Evolutionary conservation across 2,113 vertebrate species (phyloP), one percentile per base, ranked within the genome.

Genomic region (Peromyscus maniculatus): DNA sequence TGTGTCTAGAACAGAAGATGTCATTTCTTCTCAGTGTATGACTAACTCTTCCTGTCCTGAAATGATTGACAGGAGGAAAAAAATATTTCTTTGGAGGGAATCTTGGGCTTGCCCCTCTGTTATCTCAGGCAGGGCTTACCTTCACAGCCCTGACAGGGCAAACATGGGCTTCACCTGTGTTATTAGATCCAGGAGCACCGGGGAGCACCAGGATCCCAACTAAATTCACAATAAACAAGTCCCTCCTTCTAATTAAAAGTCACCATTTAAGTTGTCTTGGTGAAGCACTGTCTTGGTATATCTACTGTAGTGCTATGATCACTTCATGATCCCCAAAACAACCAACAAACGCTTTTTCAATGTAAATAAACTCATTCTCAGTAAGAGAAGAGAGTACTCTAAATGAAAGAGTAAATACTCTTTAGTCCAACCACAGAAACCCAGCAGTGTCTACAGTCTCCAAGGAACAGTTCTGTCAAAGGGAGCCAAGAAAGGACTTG

Each of bases 181-280:
- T 74, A 83, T 15, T 91, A 69, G 59, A 36, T 59, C 67, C 64
- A 33, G 52, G 31, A 36, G 57, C 7, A 87, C 46, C 52, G 86
- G n/a, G 52, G 31, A 39, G 57, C 7, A 87, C 46, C 57, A 88
- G 24, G 7, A 71, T 7, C 52, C 6, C 22, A 31, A 89, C 52
- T 83, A 87, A 87, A 93, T 67, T 91, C 78, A 64, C 69, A 75
- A 52, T 52, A 11, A 52, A 9, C 52, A 49, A 19, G 33, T 11
- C 13, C 69, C 64, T 88, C 66, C 49, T 80, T 95, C 31, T 96
- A 87, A 96, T 39, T 92, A 67, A 93, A 89, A 93, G 12, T 78
- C 0, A 67, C 36, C 46, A 77, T 49, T 96, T 89, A 91, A 62
- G 46, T 82, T 96, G 90, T 88, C 71, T 95, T 72, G 77, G 84